Evolutionary conservation across 2,888 invertebrate species (phyloP).

Genomic region (Trissoscelio sp.): DNA sequence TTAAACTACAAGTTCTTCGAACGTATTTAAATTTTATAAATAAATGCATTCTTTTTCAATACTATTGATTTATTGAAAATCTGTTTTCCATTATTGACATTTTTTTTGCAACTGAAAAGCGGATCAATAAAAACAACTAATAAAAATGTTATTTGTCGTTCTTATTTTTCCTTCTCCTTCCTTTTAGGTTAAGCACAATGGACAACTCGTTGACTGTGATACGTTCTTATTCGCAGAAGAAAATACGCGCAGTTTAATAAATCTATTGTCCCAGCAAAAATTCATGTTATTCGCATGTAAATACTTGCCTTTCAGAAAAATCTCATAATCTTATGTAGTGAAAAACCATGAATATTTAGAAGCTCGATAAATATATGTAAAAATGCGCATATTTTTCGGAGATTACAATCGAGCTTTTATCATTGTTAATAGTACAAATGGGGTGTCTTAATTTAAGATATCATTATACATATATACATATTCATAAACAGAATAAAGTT

Average conservation of each 20-base stretch:
- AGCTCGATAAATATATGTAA: conserved; percentile 7
- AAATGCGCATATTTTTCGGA: not conserved
- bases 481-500: not conserved
- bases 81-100: no score
- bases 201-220: conserved; percentile 31
- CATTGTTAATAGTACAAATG: not conserved
- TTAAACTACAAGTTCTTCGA: no score
- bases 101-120: no score
- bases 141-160: no score
- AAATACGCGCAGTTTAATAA: conserved; percentile 43
- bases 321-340: conserved; percentile 32
- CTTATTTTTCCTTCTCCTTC: conserved; percentile 3
- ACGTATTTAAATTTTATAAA: no score
- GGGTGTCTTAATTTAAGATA: not conserved
- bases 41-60: no score
- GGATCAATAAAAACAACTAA: no score
- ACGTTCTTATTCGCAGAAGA: conserved; percentile 32
- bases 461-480: not conserved
- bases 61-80: no score
- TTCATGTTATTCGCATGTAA: conserved; percentile 32
- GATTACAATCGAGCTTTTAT: conserved; percentile 1
- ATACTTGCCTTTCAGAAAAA: conserved; percentile 25
- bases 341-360: conserved; percentile 23
- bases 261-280: conserved; percentile 36
- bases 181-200: conserved; percentile 15